phyloP scores from a whole-genome alignment of 2,888 invertebrate species.

The Parnassius apollo region DNA sequence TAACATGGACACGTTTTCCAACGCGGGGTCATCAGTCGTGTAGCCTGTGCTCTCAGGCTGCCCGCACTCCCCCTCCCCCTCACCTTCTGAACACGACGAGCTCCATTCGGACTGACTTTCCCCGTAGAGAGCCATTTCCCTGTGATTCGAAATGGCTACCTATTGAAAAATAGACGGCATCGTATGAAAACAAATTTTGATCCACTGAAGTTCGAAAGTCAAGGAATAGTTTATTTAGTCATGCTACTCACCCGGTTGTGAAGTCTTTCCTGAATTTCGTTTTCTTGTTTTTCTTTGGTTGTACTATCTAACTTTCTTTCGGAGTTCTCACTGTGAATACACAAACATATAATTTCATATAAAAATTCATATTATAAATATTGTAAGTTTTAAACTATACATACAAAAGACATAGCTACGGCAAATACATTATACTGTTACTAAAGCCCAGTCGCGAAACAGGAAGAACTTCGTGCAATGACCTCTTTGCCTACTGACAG shows the following conservation, averaged over 20 bases:
- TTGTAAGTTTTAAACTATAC: too few species aligned
- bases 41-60: slow-evolving; percentile 89
- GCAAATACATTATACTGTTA: too few species aligned
- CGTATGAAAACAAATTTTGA: slow-evolving; percentile 1
- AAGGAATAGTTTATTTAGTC: neutral
- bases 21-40: slow-evolving; percentile 92
- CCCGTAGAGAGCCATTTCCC: slow-evolving; percentile 74
- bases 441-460: too few species aligned
- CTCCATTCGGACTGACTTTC: slow-evolving; percentile 93
- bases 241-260: slow-evolving; percentile 59
- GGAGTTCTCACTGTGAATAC: slow-evolving; percentile 46
- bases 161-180: slow-evolving; percentile 31
- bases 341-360: too few species aligned
- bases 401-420: too few species aligned
- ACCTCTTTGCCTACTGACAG: too few species aligned
- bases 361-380: too few species aligned
- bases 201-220: neutral
- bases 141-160: slow-evolving; percentile 64
- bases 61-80: slow-evolving; percentile 72
- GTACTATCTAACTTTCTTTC: slow-evolving; percentile 55
- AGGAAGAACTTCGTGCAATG: too few species aligned
- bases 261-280: slow-evolving; percentile 59
- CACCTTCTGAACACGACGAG: slow-evolving; percentile 80
- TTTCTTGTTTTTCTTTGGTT: slow-evolving; percentile 60
- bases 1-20: slow-evolving; percentile 91